Conservation (phyloP, 2,797 vertebrate genomes). For the Hirundo rustica region DNA sequence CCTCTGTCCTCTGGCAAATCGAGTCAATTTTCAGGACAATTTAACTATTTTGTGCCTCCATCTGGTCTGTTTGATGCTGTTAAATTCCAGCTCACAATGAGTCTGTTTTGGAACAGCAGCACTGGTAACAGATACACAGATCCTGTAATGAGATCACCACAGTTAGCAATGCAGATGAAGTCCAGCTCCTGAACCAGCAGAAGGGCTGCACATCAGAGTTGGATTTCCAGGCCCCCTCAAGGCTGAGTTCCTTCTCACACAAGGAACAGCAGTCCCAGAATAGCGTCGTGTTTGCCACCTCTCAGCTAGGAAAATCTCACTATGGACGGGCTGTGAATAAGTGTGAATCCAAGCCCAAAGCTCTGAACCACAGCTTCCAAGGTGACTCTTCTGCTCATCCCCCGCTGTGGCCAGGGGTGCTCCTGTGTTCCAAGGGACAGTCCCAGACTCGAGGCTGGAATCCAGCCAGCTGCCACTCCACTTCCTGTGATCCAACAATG, state of each 20-base stretch:
- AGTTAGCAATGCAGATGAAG: neutral
- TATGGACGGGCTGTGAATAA: neutral
- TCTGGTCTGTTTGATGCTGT: neutral
- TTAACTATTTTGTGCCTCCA: neutral
- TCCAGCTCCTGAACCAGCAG: neutral
- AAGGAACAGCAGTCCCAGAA: neutral
- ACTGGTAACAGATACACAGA: neutral
- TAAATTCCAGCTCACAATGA: neutral
- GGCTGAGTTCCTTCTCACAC: neutral
- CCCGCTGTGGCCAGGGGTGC: neutral
- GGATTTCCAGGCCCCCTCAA: neutral
- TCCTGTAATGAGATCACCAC: neutral
- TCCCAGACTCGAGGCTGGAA: neutral
- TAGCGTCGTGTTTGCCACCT: fast-evolving
- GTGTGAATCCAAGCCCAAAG: neutral
- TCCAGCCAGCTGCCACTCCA: neutral
- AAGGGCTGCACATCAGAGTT: neutral
- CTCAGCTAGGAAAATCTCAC: neutral
- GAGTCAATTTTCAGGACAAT: neutral
- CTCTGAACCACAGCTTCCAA: neutral
- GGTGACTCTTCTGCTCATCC: neutral
- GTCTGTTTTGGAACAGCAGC: neutral
- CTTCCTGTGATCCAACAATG: neutral
- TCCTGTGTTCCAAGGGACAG: neutral
- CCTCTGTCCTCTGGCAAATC: neutral